Percentiles rank a stretch among this genome's conserved stretches.
phyloP scores from a whole-genome alignment of 1,140 invertebrate genomes.

The Eufriesea mexicana region DNA sequence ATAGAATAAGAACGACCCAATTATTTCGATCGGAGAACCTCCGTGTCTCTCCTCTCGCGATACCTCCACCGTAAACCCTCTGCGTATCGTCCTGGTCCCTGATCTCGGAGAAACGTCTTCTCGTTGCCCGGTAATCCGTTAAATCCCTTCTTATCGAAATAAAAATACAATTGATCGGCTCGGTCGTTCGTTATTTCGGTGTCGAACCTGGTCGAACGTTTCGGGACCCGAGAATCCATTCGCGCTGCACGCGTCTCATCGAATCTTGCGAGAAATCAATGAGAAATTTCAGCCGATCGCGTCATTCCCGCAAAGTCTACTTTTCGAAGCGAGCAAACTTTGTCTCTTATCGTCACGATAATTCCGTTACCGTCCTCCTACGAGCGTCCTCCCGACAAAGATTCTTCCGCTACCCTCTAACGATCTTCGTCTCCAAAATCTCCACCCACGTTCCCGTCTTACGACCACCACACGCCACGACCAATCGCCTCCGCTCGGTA shows the following conservation, averaged over 20 bases:
- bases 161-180: not conserved
- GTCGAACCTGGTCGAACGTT: not conserved
- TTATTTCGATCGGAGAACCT: conserved; percentile 11
- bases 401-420: no score
- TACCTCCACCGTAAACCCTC: not conserved
- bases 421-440: not conserved
- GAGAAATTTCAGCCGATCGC: no score
- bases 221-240: no score
- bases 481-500: not conserved
- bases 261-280: no score
- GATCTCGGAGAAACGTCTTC: not conserved
- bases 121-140: not conserved
- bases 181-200: not conserved
- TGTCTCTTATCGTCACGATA: no score
- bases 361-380: not conserved
- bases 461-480: not conserved
- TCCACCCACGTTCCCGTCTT: not conserved
- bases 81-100: not conserved
- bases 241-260: no score
- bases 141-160: not conserved
- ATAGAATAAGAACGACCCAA: conserved; percentile 53
- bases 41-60: no score
- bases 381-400: not conserved
- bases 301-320: not conserved
- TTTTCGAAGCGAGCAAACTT: not conserved